Percentiles rank a stretch among this genome's conserved stretches.
phyloP scores from a whole-genome alignment of 2,113 vertebrate species.

The Thalassarche chlororhynchos region DNA sequence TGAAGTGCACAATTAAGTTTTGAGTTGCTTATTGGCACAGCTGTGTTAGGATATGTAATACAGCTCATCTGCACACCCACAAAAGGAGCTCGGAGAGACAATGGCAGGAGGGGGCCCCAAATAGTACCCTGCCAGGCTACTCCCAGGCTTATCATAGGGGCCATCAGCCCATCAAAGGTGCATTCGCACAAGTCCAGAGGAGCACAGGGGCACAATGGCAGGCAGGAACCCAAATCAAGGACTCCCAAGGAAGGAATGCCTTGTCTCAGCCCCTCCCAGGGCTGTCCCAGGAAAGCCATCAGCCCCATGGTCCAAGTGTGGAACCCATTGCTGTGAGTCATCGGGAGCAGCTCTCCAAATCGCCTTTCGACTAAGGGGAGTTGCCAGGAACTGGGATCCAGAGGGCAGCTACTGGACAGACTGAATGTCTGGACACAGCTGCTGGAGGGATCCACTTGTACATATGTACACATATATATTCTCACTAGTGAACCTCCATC shows the following conservation, averaged over 20 bases:
- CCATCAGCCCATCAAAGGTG: not conserved
- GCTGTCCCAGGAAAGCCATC: not conserved
- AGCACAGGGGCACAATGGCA: not conserved
- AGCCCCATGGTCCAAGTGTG: not conserved
- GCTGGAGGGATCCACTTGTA: not conserved
- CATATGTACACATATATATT: not conserved
- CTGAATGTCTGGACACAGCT: not conserved
- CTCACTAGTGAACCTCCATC: not conserved
- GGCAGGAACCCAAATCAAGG: not conserved
- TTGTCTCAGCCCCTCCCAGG: not conserved
- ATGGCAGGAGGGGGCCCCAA: not conserved
- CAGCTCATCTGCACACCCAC: not conserved
- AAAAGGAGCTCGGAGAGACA: not conserved
- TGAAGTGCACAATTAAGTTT: not conserved
- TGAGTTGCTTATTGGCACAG: not conserved
- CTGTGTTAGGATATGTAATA: not conserved
- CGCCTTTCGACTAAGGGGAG: not conserved
- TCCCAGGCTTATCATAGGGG: not conserved
- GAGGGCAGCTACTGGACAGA: not conserved
- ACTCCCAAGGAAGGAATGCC: not conserved
- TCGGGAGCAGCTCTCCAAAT: not conserved
- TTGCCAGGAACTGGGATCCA: not conserved
- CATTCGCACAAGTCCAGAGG: not conserved
- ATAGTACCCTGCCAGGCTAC: not conserved
- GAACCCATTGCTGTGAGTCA: not conserved